Base-by-base conservation (phyloP, 2,797 vertebrate genomes). In the Dromococcyx pavoninus region DNA sequence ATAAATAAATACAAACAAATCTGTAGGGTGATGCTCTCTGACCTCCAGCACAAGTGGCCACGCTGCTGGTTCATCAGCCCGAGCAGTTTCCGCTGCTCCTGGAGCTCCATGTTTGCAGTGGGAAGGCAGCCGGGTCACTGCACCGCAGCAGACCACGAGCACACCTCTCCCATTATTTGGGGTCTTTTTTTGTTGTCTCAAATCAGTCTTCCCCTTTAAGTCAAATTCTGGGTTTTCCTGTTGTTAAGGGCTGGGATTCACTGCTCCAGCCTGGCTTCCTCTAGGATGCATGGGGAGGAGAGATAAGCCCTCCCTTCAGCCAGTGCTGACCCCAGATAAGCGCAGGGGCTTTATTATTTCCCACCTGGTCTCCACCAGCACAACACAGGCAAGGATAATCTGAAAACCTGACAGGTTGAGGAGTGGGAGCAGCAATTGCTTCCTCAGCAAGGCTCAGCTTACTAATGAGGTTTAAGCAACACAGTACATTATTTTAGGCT, bases 201-300 rank as follows among this genome's bases (percentile, higher is more conserved):
- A 71, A 39, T 93, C 74, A 82, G 32, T 92, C 92, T 86, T 13
- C 10, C 37, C 41, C 51, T 79, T 46, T 32, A 70, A 92, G 89
- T 61, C 30, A 79, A 93, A 93, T 74, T 73, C 60, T 73, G 78
- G n/a, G 22, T 54, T 95, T 95, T 96, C 93, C 92, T 90, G 83
- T 94, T 95, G 85, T 88, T 82, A 82, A 53, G 77, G 79, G 51
- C 6, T 2, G 57, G 80, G 87, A 92, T 84, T 86, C 93, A 73
- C 85, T 93, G 91, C 87, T 85, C 58, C 91, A 95, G 80, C 37
- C 71, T 61, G 53, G 80, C 62, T 96, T 97, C 96, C 95, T 94
- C 72, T 41, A 93, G 81, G 83, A 88, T 71, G 61, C 88, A 73
- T 91, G 94, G 89, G 78, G 37, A 91, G 35, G 18, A 75, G 64